These are phyloP conservation scores for Megalopta genalis DNA, from an alignment of 1,140 invertebrate genomes.

Conservation along the genomic window DNA sequence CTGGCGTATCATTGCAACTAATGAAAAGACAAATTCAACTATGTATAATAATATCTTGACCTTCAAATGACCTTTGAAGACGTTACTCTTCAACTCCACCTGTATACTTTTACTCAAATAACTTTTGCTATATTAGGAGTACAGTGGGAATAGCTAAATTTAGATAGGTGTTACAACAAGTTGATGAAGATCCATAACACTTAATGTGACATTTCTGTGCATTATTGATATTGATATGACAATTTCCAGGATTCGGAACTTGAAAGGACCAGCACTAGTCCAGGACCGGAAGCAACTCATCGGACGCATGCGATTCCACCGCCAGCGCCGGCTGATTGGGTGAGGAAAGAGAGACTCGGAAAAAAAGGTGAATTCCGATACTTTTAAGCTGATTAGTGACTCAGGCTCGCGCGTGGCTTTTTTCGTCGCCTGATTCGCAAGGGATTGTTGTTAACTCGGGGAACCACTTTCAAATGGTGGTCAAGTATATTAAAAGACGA, in stretches of 20 bases:
- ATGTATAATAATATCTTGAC: no score
- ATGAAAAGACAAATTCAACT: no score
- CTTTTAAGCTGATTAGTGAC: conserved; percentile 83
- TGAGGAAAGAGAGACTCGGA: conserved; percentile 91
- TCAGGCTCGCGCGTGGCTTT: conserved; percentile 15
- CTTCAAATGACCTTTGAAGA: no score
- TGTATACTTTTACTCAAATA: no score
- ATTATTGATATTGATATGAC: not conserved
- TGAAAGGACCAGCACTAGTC: conserved; percentile 78
- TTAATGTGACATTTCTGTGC: not conserved
- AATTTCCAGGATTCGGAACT: conserved; percentile 78
- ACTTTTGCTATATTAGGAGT: no score
- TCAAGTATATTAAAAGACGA: not conserved
- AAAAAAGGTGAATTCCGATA: conserved; percentile 98
- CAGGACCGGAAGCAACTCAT: conserved; percentile 77
- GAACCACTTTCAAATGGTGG: conserved; percentile 8
- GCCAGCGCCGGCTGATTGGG: conserved; percentile 87
- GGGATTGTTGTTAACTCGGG: not conserved
- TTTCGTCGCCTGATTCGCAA: conserved; percentile 19
- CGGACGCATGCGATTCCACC: conserved; percentile 79
- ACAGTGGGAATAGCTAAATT: no score
- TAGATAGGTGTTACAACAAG: not conserved
- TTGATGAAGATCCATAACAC: not conserved
- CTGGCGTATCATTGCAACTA: no score
- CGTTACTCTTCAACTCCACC: no score